Base-by-base conservation (phyloP, 2,888 invertebrate species). In the Pharmacophagus antenor region DNA sequence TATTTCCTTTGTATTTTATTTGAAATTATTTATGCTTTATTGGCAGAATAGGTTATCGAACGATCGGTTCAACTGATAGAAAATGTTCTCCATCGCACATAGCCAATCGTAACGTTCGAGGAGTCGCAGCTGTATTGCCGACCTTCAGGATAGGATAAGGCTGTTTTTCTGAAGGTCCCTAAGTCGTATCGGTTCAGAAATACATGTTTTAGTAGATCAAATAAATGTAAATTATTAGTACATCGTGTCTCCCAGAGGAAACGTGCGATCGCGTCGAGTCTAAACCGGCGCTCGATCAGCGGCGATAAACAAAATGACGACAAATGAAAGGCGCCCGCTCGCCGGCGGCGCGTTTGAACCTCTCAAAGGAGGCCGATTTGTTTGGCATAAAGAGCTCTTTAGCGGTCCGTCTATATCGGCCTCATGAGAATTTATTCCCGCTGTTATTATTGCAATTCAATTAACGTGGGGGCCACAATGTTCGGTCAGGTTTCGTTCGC, bases 381-480 rank as follows among this genome's bases (percentile, higher is more conserved):
- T 90, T 88, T 86, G 82, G 84, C 81, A 88, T 87, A 88, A 90
- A 90, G 87, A 80, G 76, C 81, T 82, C 82, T 84, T 86, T 87
- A 83, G 77, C 76, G 79, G 73, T 68, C 72, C 70, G 65, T 73
- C 74, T 76, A 77, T 85, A 84, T 83, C 77, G 79, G 76, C 70
- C 79, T 81, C 74, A 81, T 81, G 82, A 73, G 85, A 85, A 82
- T 85, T 82, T 86, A 87, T 85, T 83, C 78, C 72, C 71, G 70
- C 79, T 72, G 79, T 85, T 86, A 86, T 85, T 89, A 89, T 87
- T 86, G 86, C 89, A 80, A 84, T 90, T 88, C 86, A 90, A 88
- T 88, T 88, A 88, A 84, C 81, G n/a, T n/a, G n/a, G 78, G 70
- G 62, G 67, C 15, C 71, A 77, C 82, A 82, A 79, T 79, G 80